These are phyloP conservation scores for Argyresthia goedartella DNA, from an alignment of 2,888 invertebrate genomes.

Conservation along the genomic window DNA sequence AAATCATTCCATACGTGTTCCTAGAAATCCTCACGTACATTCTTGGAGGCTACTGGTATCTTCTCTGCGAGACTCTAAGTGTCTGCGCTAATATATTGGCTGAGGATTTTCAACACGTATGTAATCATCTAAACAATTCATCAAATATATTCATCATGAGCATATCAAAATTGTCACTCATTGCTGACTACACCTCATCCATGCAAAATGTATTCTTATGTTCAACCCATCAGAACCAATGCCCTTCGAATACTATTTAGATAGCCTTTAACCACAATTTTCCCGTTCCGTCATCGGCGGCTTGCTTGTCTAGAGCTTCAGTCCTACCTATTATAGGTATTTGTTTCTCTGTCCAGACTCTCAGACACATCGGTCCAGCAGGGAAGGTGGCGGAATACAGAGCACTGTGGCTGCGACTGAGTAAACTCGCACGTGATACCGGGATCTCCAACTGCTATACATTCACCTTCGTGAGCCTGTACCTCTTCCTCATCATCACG, in stretches of 20 bases:
- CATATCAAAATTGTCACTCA: too few relatives aligned
- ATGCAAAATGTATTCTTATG: too few relatives aligned
- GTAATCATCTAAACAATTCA: constrained; percentile 2
- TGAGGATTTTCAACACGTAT: constrained; percentile 76
- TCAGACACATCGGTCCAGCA: constrained; percentile 77
- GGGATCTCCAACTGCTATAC: constrained; percentile 78
- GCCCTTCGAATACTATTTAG: too few relatives aligned
- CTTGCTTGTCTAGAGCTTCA: too few relatives aligned
- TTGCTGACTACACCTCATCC: too few relatives aligned
- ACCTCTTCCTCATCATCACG: constrained; percentile 79
- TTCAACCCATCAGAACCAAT: too few relatives aligned
- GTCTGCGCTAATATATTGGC: constrained; percentile 75
- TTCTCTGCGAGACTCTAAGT: constrained; percentile 76
- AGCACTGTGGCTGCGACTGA: constrained; percentile 78
- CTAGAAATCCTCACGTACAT: constrained; percentile 77
- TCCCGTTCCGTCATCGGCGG: too few relatives aligned
- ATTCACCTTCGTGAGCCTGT: constrained; percentile 76
- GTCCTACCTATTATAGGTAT: too few relatives aligned
- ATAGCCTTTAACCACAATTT: too few relatives aligned
- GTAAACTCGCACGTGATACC: constrained; percentile 75
- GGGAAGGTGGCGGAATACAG: constrained; percentile 78
- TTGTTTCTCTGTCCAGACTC: constrained; percentile 44
- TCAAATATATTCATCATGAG: constrained; percentile 6
- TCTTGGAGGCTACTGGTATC: constrained; percentile 79
- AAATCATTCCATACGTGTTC: constrained; percentile 78